Evolutionary conservation across 2,113 vertebrate genomes (phyloP), one percentile per base, ranked within the genome.

Genomic region (Hymenochirus boettgeri): DNA sequence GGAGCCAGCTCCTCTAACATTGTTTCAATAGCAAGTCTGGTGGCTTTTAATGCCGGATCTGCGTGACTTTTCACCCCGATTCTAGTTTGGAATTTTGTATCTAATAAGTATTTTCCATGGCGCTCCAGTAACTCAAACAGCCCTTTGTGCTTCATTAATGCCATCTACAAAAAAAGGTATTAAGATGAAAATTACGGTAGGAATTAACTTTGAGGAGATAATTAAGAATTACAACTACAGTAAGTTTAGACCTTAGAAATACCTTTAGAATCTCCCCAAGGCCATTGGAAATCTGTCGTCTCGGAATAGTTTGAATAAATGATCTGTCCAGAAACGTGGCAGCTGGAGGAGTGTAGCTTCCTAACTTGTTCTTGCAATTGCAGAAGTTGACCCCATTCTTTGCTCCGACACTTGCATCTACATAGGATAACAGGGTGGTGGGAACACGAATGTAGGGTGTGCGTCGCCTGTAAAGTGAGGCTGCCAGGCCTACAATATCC

Each of bases 211-310:
- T n/a, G n/a, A n/a, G n/a, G n/a, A n/a, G n/a, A n/a, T n/a, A n/a
- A n/a, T n/a, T n/a, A n/a, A n/a, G n/a, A n/a, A n/a, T n/a, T n/a
- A n/a, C n/a, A n/a, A n/a, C n/a, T n/a, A n/a, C n/a, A n/a, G n/a
- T n/a, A n/a, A n/a, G n/a, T n/a, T n/a, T n/a, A n/a, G n/a, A n/a
- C n/a, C n/a, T 1, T 4, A 53, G 23, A 53, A 26, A 0, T 77
- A 91, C 91, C 86, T 91, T 92, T 31, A 92, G 55, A 73, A 92
- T 90, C 65, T 92, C 91, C 18, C 87, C 90, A 2, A 92, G 77
- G 8, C 91, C 88, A 0, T 90, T 92, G 58, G 90, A 89, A 70
- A 92, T 88, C 56, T 90, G 89, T 9, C 84, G 71, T n/a, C 85
- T 79, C 2, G 87, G 84, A 57, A 90, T 61, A 8, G 79, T 91